Evolutionary conservation across 2,113 vertebrate genomes (phyloP).

Genomic region (Tyrannus savana): DNA sequence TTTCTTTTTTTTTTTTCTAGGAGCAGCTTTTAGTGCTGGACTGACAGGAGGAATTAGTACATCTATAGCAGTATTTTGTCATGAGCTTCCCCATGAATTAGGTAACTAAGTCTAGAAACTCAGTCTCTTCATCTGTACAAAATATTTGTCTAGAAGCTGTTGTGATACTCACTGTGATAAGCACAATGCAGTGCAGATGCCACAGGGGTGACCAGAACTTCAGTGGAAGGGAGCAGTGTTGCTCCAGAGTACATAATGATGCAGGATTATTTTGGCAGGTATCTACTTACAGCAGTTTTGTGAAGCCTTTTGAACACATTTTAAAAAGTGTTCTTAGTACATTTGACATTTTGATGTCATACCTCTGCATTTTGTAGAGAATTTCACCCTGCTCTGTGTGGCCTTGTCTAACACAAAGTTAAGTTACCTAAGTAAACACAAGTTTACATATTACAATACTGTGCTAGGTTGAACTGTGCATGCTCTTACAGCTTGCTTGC

Average conservation of each 20-base stretch:
- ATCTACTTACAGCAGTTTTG: not conserved
- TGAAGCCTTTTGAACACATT: not conserved
- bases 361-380: not conserved
- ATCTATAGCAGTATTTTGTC: conserved; percentile 97
- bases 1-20: conserved; percentile 55
- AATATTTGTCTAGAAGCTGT: not conserved
- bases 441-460: not conserved
- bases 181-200: not conserved
- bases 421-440: not conserved
- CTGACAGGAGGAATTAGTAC: conserved; percentile 96
- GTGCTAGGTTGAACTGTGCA: not conserved
- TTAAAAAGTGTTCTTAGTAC: not conserved
- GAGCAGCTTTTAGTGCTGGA: conserved; percentile 95
- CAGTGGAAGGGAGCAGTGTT: not conserved
- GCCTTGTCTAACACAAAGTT: not conserved
- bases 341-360: not conserved
- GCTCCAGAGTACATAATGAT: not conserved
- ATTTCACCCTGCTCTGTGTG: not conserved
- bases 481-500: not conserved
- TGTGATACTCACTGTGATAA: not conserved
- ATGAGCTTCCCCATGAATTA: conserved; percentile 96
- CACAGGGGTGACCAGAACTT: not conserved
- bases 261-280: not conserved
- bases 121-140: not conserved
- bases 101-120: conserved; percentile 76